phyloP scores from a whole-genome alignment of 2,888 invertebrate genomes.

The Notodonta dromedarius region DNA sequence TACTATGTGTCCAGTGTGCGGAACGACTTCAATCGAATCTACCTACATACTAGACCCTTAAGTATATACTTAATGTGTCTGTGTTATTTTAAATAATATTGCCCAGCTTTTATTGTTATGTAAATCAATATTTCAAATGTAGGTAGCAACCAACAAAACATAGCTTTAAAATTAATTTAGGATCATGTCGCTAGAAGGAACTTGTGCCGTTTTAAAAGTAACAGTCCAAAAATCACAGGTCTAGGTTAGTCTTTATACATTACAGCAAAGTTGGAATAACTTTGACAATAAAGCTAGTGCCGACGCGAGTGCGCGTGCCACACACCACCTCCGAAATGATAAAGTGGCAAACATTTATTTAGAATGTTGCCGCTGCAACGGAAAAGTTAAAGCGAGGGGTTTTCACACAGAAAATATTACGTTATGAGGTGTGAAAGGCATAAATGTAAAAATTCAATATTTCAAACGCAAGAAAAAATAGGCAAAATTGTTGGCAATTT shows the following conservation, averaged over 20 bases:
- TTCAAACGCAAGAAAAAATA: slow-evolving; percentile 64
- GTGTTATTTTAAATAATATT: too few species aligned
- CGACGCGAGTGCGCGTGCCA: slow-evolving; percentile 45
- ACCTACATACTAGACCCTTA: too few species aligned
- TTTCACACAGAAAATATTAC: slow-evolving; percentile 77
- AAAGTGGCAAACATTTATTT: slow-evolving; percentile 82
- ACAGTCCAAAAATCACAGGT: too few species aligned
- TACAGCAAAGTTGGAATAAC: slow-evolving; percentile 31
- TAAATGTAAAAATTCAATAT: slow-evolving; percentile 84
- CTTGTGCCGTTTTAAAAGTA: too few species aligned
- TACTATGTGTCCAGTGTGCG: background rate
- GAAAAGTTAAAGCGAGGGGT: slow-evolving; percentile 74
- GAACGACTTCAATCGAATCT: too few species aligned
- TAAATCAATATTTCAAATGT: too few species aligned
- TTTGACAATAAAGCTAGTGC: slow-evolving; percentile 44
- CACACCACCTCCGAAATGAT: slow-evolving; percentile 62
- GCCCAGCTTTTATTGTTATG: too few species aligned
- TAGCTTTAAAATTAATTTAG: too few species aligned
- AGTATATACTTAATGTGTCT: too few species aligned
- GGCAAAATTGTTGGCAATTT: slow-evolving; percentile 72
- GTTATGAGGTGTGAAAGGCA: slow-evolving; percentile 84
- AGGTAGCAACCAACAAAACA: too few species aligned
- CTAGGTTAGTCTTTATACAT: background rate
- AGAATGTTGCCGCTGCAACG: slow-evolving; percentile 77
- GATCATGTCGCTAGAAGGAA: too few species aligned